phyloP scores from a whole-genome alignment of 2,888 invertebrate genomes.

The Dryobota labecula region DNA sequence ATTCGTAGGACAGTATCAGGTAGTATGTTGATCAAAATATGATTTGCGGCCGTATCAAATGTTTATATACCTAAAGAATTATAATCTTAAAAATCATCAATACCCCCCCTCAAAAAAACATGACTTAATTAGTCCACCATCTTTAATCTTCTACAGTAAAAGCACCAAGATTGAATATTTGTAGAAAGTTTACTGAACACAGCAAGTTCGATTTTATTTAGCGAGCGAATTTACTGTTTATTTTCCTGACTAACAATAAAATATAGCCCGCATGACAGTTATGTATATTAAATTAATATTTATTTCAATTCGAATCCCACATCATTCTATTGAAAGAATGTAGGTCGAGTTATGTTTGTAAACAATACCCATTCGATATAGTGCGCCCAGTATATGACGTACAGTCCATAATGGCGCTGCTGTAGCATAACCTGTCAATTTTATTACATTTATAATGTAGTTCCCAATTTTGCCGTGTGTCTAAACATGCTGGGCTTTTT shows the following conservation, averaged over 20 bases:
- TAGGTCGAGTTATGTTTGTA: constrained; percentile 28
- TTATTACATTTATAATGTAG: constrained; percentile 4
- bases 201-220: background rate
- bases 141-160: background rate
- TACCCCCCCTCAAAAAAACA: background rate
- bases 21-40: too few relatives aligned
- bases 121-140: background rate
- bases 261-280: background rate
- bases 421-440: background rate
- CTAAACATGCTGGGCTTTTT: background rate
- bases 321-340: constrained; percentile 16
- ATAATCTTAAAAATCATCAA: too few relatives aligned
- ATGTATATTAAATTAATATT: constrained; percentile 19
- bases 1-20: too few relatives aligned
- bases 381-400: background rate
- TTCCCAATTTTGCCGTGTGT: background rate
- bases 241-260: background rate
- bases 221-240: background rate
- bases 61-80: too few relatives aligned
- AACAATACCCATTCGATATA: constrained; percentile 4
- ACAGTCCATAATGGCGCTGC: background rate
- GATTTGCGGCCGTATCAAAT: too few relatives aligned
- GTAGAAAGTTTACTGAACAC: background rate
- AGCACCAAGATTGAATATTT: background rate
- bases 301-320: constrained; percentile 9